A percentile compares a stretch with the other conserved stretches of the same genome.
These are phyloP conservation scores for Eilema depressum DNA, from an alignment of 2,888 invertebrate species.

Conservation along the genomic window DNA sequence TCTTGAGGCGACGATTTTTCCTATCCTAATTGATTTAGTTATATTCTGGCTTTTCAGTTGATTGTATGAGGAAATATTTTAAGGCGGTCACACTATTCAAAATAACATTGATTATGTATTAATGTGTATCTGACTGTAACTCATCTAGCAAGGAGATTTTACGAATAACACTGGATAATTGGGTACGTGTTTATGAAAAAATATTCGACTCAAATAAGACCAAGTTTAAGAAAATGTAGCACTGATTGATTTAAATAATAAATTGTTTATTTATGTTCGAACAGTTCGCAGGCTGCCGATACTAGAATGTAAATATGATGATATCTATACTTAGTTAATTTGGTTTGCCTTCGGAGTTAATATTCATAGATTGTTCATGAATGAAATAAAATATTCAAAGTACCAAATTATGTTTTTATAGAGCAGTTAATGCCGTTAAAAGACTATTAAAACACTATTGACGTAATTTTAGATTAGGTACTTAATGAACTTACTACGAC, in stretches of 20 bases:
- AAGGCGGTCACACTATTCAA: too few relatives aligned
- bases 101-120: too few relatives aligned
- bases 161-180: too few relatives aligned
- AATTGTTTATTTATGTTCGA: slow-evolving; percentile 32
- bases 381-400: slow-evolving; percentile 30
- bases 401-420: slow-evolving; percentile 29
- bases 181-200: neutral
- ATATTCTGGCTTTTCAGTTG: too few relatives aligned
- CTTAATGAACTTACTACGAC: slow-evolving; percentile 26
- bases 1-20: too few relatives aligned
- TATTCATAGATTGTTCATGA: slow-evolving; percentile 30
- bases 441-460: slow-evolving; percentile 27
- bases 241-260: slow-evolving; percentile 41
- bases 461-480: slow-evolving; percentile 37
- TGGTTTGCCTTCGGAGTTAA: slow-evolving; percentile 36
- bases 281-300: slow-evolving; percentile 39
- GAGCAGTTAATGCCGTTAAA: slow-evolving; percentile 24
- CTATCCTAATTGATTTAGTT: too few relatives aligned
- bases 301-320: slow-evolving; percentile 21
- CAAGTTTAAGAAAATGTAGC: neutral
- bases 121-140: too few relatives aligned
- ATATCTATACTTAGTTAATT: slow-evolving; percentile 21
- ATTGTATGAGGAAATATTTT: too few relatives aligned
- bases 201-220: too few relatives aligned
- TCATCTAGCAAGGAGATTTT: too few relatives aligned